Conservation (phyloP, 2,888 invertebrate species). For the Synergus laeviventris region DNA sequence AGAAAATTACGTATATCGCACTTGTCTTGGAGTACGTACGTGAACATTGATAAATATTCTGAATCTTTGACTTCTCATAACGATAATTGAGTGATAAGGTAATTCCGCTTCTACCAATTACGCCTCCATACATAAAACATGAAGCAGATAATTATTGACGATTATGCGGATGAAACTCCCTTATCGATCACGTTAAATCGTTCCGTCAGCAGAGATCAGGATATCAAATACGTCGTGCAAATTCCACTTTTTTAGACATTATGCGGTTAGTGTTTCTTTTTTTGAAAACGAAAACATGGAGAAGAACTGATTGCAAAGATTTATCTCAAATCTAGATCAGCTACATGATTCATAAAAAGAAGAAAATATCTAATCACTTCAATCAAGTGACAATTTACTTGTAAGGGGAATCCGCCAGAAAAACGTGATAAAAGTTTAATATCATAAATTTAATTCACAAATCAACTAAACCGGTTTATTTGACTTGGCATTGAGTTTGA, state of each 20-base stretch:
- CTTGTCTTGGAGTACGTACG: too few species aligned
- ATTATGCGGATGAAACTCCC: slow-evolving; percentile 36
- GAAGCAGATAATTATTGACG: slow-evolving; percentile 40
- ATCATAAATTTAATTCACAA: background rate
- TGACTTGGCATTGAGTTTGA: background rate
- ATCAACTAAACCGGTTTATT: background rate
- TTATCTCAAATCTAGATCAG: background rate
- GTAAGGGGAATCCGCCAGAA: background rate
- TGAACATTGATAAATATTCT: too few species aligned
- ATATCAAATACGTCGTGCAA: background rate
- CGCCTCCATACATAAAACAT: slow-evolving; percentile 13
- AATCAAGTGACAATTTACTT: background rate
- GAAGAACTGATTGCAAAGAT: background rate
- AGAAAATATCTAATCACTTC: background rate
- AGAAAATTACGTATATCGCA: too few species aligned
- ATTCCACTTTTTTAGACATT: background rate
- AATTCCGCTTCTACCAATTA: background rate
- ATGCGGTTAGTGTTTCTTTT: background rate
- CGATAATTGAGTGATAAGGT: background rate
- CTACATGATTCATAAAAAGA: too few species aligned
- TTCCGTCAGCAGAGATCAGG: background rate
- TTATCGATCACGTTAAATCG: slow-evolving; percentile 31
- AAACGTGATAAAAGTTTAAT: background rate
- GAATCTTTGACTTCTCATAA: background rate
- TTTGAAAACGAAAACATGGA: background rate